A percentile compares a stretch with the other conserved stretches of the same genome.
These are phyloP conservation scores for Rhinella marina DNA, from an alignment of 2,797 vertebrate genomes.

Conservation along the genomic window DNA sequence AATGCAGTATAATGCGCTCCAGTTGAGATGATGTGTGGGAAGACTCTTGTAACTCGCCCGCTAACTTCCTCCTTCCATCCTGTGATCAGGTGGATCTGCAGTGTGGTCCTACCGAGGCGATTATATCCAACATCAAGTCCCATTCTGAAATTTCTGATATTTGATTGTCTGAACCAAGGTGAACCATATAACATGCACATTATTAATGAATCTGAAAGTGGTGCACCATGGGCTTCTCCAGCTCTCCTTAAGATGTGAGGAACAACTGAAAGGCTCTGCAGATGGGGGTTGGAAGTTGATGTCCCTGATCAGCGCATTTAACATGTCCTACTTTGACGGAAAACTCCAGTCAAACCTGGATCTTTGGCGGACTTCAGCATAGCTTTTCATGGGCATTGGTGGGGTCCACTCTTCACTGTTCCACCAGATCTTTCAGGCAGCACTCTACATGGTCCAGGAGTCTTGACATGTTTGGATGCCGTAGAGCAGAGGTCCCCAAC, in stretches of 20 bases:
- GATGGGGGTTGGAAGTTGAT: not conserved
- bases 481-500: too few relatives aligned
- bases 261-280: not conserved
- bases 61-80: not conserved
- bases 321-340: too few relatives aligned
- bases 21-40: conserved; percentile 10
- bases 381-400: too few relatives aligned
- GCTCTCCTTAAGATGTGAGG: not conserved
- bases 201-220: not conserved
- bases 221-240: not conserved
- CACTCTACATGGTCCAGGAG: too few relatives aligned
- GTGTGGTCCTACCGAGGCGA: not conserved
- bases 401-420: too few relatives aligned
- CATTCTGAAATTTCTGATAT: not conserved
- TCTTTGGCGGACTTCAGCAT: too few relatives aligned
- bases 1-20: conserved; percentile 16
- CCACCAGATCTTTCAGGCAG: too few relatives aligned
- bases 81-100: not conserved
- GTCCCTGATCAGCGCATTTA: too few relatives aligned
- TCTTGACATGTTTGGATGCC: too few relatives aligned
- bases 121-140: not conserved
- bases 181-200: not conserved
- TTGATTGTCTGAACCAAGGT: not conserved
- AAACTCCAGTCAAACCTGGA: too few relatives aligned
- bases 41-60: not conserved